phyloP scores from a whole-genome alignment of 2,797 vertebrate species.

The Chloroceryle inda region DNA sequence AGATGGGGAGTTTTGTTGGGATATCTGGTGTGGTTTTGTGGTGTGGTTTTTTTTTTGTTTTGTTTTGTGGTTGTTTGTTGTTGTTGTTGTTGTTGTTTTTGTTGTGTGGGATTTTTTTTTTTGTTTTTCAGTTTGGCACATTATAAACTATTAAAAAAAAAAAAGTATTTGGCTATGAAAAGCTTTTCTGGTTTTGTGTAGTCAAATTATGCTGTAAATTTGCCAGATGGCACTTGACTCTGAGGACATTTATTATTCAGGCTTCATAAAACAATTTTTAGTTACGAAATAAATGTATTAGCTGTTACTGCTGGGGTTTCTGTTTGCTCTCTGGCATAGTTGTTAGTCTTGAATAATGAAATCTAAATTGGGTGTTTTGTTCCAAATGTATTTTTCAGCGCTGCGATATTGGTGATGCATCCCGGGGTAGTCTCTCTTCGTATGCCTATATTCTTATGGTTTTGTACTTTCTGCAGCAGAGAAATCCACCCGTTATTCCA shows the following conservation, averaged over 20 bases:
- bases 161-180: not conserved
- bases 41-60: not conserved
- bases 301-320: not conserved
- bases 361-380: conserved; percentile 12
- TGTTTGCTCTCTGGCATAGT: not conserved
- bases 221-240: conserved; percentile 22
- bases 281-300: not conserved
- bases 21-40: not conserved
- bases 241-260: conserved; percentile 20
- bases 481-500: conserved; percentile 94
- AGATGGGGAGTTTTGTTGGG: not conserved
- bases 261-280: conserved; percentile 10
- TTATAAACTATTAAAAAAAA: not conserved
- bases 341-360: not conserved
- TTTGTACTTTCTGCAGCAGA: conserved; percentile 97
- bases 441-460: conserved; percentile 99
- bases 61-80: not conserved
- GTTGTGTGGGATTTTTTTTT: not conserved
- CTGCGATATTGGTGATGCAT: conserved; percentile 98
- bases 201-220: not conserved
- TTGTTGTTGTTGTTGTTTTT: not conserved
- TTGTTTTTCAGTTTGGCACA: not conserved
- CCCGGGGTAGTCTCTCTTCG: conserved; percentile 96
- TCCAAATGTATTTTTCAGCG: conserved; percentile 82
- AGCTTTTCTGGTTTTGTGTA: not conserved